These are phyloP conservation scores for Ascaphus truei DNA, from an alignment of 2,113 vertebrate species.

Conservation along the genomic window DNA sequence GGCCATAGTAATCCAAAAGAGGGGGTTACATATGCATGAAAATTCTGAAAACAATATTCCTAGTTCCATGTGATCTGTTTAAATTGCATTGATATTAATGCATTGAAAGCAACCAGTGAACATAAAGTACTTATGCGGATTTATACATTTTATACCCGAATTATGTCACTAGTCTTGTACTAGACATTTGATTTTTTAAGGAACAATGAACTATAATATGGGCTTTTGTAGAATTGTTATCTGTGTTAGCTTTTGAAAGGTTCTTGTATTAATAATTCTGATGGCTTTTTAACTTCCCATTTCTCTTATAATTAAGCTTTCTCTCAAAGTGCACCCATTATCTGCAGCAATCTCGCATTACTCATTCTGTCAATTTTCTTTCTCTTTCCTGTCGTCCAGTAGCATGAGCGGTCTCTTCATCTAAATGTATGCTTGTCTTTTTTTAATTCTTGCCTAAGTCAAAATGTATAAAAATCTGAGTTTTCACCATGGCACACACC, in stretches of 20 bases:
- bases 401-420: neutral
- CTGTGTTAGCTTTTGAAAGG: conserved; percentile 3
- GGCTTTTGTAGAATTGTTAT: conserved; percentile 4
- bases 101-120: neutral
- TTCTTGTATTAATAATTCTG: conserved; percentile 22
- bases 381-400: neutral
- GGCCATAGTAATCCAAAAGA: no score
- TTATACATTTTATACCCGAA: neutral
- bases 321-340: conserved; percentile 20
- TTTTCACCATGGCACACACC: no score
- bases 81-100: neutral
- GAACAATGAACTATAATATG: conserved; percentile 1
- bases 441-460: conserved; percentile 8
- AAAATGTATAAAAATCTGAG: neutral
- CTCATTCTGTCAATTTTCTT: conserved; percentile 8
- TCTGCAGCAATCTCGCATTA: conserved; percentile 17
- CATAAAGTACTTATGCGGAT: neutral
- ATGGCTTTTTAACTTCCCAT: conserved; percentile 23
- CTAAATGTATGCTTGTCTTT: neutral
- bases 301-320: conserved; percentile 22
- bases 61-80: no score
- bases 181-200: neutral
- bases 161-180: conserved; percentile 3
- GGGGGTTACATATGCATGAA: no score
- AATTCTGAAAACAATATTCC: no score